Evolutionary conservation across 2,888 invertebrate genomes (phyloP), one percentile per base, ranked within the genome.

Genomic region (Fabriciana adippe): DNA sequence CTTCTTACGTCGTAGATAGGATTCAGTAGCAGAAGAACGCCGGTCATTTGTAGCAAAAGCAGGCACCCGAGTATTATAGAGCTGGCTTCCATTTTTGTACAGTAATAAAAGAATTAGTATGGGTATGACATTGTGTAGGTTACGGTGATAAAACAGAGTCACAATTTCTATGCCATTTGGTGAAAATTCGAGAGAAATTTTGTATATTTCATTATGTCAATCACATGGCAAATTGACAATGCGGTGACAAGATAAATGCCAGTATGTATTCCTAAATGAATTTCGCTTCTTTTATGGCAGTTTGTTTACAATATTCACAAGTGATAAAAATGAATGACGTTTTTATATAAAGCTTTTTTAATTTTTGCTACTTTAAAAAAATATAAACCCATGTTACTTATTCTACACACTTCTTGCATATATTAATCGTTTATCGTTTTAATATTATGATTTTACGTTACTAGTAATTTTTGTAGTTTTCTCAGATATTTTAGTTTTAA

Each of bases 1-100:
- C 81, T 85, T 3, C 81, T 79, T 26, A 85, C 80, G 55, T 91
- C 89, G 67, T 87, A 83, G 8, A 80, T 73, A 0, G 90, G 89
- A 60, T 89, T 90, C n/a, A 91, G 78, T 80, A 90, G 81, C 11
- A 81, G 70, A 2, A 90, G 78, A 14, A 85, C 76, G 4, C 82
- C 50, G 4, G 81, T 75, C 89, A 90, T 90, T 76, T 91, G 90
- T 6, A 85, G 48, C 21, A 91, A 73, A 35, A 90, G 75, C 21
- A 89, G 56, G 59, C 79, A 78, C 11, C 82, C 78, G 2, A 90
- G 76, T 26, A 85, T 67, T 35, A 84, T 75, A 67, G 82, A 83
- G 68, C 82, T 78, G 65, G 72, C 65, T 68, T 89, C 88, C 90
- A 91, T 89, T 76, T 78, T 86, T 48, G 55, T 76, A 77, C 56